These are phyloP conservation scores for Eunapius fragilis DNA, from an alignment of 37 sponge, comb jelly and placozoan species.

Conservation along the genomic window DNA sequence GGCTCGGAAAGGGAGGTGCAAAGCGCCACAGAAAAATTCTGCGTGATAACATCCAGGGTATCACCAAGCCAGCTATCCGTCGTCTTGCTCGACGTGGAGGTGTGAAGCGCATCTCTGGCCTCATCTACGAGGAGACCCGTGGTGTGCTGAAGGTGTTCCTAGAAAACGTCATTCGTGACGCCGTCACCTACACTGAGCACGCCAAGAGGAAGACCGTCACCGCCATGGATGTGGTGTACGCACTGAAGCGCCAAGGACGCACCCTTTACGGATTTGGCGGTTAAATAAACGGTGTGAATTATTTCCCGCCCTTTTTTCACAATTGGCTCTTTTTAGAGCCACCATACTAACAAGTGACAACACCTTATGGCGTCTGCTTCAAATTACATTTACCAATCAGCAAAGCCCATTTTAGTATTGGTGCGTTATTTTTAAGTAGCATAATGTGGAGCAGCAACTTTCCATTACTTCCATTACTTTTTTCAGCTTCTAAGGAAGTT, in stretches of 20 bases:
- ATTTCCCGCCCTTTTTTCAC: not conserved
- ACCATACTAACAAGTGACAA: constrained; percentile 29
- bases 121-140: constrained; percentile 98
- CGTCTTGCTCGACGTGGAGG: constrained; percentile 98
- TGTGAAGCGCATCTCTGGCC: constrained; percentile 97
- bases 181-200: constrained; percentile 99
- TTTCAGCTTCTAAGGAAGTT: too few species aligned
- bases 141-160: constrained; percentile 98
- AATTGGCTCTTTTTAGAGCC: constrained; percentile 81
- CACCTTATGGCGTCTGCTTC: not conserved
- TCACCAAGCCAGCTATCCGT: constrained; percentile 98
- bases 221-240: constrained; percentile 99
- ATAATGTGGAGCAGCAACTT: too few species aligned
- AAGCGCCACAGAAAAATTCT: constrained; percentile 99
- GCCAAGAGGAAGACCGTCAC: constrained; percentile 99
- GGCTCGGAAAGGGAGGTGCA: constrained; percentile 99
- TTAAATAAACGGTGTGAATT: constrained; percentile 26
- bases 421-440: too few species aligned
- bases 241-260: constrained; percentile 97
- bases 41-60: constrained; percentile 99
- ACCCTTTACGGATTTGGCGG: constrained; percentile 99
- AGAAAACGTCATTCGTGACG: constrained; percentile 98
- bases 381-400: too few species aligned
- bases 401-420: too few species aligned
- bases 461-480: too few species aligned